Conservation (phyloP, 2,113 vertebrate species). For the Gulo gulo region DNA sequence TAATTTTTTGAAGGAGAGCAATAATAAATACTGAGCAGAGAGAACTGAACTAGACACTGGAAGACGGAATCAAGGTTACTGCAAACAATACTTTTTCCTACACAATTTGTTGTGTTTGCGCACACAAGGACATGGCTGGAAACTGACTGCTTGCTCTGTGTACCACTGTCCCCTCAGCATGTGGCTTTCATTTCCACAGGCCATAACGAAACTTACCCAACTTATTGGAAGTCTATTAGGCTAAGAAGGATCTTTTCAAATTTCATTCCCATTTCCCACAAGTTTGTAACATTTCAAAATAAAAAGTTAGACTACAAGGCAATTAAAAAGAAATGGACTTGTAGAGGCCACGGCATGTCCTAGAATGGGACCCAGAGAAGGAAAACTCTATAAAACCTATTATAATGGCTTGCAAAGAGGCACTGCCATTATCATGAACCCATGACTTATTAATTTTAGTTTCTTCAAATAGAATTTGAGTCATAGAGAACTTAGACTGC, state of each 20-base stretch:
- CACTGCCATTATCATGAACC: not conserved
- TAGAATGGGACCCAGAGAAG: not conserved
- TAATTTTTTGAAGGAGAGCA: not conserved
- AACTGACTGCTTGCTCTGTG: not conserved
- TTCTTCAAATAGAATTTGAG: slow-evolving; percentile 62
- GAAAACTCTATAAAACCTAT: not conserved
- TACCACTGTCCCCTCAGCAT: no score
- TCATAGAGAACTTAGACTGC: slow-evolving; percentile 38
- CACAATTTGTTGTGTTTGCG: not conserved
- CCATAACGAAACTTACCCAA: not conserved
- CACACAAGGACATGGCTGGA: not conserved
- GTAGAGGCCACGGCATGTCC: not conserved
- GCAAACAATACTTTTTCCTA: not conserved
- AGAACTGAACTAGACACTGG: not conserved
- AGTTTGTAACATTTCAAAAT: not conserved
- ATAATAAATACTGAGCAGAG: not conserved
- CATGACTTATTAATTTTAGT: slow-evolving; percentile 46
- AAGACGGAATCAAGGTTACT: slow-evolving; percentile 34
- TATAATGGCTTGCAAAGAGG: not conserved
- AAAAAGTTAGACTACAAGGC: not conserved
- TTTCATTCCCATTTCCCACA: not conserved
- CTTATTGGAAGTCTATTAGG: not conserved
- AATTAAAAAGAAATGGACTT: not conserved
- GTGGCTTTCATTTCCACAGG: not conserved
- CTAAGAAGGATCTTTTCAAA: not conserved